Percentiles rank a stretch among this genome's conserved stretches.
Conservation (phyloP, 2,888 invertebrate species). For the Drosophila formosana region DNA sequence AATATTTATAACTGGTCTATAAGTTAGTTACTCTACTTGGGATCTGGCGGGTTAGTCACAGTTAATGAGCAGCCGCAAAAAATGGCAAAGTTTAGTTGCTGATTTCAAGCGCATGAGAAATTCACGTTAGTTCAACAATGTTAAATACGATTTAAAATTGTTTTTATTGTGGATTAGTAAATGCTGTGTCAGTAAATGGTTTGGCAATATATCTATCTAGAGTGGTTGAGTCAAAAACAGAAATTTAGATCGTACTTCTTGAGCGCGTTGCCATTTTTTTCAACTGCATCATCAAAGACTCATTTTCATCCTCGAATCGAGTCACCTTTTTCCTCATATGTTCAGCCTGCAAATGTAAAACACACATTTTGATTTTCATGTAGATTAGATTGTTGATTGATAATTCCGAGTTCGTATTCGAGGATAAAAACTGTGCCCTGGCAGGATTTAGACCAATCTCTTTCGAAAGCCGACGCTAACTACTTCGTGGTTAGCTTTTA, state of each 20-base stretch:
- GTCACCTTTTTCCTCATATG: slow-evolving; percentile 95
- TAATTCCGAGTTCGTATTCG: slow-evolving; percentile 55
- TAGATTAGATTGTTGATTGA: slow-evolving; percentile 17
- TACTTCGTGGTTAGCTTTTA: slow-evolving; percentile 38
- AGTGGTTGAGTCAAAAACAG: slow-evolving; percentile 10
- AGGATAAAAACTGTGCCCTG: slow-evolving; percentile 68
- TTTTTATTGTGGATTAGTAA: background rate
- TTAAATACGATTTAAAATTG: slow-evolving; percentile 20
- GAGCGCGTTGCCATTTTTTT: slow-evolving; percentile 97
- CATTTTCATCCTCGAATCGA: slow-evolving; percentile 98
- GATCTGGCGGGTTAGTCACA: slow-evolving; percentile 45
- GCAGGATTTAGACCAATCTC: slow-evolving; percentile 20
- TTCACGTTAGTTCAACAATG: slow-evolving; percentile 50
- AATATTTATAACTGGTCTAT: background rate
- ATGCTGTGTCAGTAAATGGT: slow-evolving; percentile 17
- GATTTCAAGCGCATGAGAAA: slow-evolving; percentile 64
- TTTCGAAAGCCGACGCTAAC: slow-evolving; percentile 23
- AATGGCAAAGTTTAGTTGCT: slow-evolving; percentile 84
- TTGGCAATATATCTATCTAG: slow-evolving; percentile 16
- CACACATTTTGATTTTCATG: slow-evolving; percentile 56
- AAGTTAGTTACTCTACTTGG: slow-evolving; percentile 7
- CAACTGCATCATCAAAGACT: slow-evolving; percentile 96
- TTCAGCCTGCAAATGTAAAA: slow-evolving; percentile 89
- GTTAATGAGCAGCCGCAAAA: slow-evolving; percentile 86
- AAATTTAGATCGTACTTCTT: slow-evolving; percentile 88